phyloP scores from a whole-genome alignment of 2,888 invertebrate species.

The Phyto melanocephala region DNA sequence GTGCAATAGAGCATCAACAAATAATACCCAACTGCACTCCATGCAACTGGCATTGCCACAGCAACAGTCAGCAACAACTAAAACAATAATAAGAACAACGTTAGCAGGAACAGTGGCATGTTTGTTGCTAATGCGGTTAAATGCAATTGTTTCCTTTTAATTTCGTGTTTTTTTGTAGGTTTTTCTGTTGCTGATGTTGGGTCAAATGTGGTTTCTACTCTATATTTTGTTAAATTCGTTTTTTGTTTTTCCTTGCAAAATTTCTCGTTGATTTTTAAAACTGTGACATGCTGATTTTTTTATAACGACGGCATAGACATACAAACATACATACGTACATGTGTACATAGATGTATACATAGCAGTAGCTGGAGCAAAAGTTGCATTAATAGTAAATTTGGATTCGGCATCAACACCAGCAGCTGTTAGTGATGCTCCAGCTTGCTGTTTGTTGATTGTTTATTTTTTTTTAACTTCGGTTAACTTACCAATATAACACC shows the following conservation, averaged over 20 bases:
- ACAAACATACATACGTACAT: no score
- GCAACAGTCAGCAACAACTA: neutral
- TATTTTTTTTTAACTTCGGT: slow-evolving; percentile 37
- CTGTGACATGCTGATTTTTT: slow-evolving; percentile 61
- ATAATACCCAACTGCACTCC: neutral
- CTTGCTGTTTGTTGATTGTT: slow-evolving; percentile 8
- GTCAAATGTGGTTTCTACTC: slow-evolving; percentile 46
- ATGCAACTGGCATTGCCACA: neutral
- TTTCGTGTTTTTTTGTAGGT: slow-evolving; percentile 8
- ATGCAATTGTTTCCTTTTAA: slow-evolving; percentile 50
- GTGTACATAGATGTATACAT: no score
- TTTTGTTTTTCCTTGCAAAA: slow-evolving; percentile 21
- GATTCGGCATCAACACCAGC: slow-evolving; percentile 60
- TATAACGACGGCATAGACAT: slow-evolving; percentile 20
- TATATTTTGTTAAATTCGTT: slow-evolving; percentile 16
- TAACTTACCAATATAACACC: slow-evolving; percentile 58
- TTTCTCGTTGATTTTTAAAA: slow-evolving; percentile 55
- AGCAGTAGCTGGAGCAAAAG: slow-evolving; percentile 44
- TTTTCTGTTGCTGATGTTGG: slow-evolving; percentile 1
- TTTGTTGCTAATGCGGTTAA: slow-evolving; percentile 43
- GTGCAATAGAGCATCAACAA: slow-evolving; percentile 33
- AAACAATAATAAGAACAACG: neutral
- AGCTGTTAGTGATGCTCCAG: slow-evolving; percentile 49
- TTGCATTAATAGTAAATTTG: slow-evolving; percentile 48
- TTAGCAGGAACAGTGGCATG: slow-evolving; percentile 19